Evolutionary conservation across 2,113 vertebrate species (phyloP).

Genomic region (Percopsis transmontana): DNA sequence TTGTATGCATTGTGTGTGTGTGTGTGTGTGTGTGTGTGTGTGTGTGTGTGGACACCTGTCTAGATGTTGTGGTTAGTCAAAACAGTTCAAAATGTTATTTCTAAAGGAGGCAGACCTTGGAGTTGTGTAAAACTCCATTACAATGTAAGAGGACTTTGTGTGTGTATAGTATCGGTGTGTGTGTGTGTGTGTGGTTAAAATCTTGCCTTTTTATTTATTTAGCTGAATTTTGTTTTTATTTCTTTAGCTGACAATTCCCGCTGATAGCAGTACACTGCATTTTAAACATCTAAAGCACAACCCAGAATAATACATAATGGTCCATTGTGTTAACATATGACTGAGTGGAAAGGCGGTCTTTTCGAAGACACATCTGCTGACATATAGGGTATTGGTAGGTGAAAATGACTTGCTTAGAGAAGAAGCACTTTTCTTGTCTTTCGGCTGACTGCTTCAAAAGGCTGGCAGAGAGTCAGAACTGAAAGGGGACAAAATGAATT

Average conservation of each 20-base stretch:
- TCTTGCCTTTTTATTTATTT: background rate
- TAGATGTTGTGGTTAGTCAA: constrained; percentile 19
- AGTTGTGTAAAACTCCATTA: constrained; percentile 35
- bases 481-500: constrained; percentile 82
- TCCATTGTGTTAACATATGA: constrained; percentile 42
- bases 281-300: constrained; percentile 9
- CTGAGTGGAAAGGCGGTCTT: constrained; percentile 19
- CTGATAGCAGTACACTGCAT: constrained; percentile 11
- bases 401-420: constrained; percentile 44
- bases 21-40: constrained; percentile 2
- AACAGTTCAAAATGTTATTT: constrained; percentile 16
- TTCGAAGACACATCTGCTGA: constrained; percentile 26
- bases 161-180: constrained; percentile 6
- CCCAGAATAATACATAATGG: constrained; percentile 30
- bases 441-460: constrained; percentile 58
- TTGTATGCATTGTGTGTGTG: background rate
- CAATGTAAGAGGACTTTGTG: background rate
- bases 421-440: constrained; percentile 43
- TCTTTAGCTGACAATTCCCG: constrained; percentile 23
- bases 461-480: constrained; percentile 47
- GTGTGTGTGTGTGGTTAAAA: constrained; percentile 17
- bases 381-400: constrained; percentile 23
- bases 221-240: constrained; percentile 6
- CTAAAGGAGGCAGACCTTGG: constrained; percentile 52
- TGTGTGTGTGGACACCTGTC: constrained; percentile 2